These are phyloP conservation scores for Botrylloides violaceus DNA, from an alignment of 23 tunicate genomes.

Conservation along the genomic window DNA sequence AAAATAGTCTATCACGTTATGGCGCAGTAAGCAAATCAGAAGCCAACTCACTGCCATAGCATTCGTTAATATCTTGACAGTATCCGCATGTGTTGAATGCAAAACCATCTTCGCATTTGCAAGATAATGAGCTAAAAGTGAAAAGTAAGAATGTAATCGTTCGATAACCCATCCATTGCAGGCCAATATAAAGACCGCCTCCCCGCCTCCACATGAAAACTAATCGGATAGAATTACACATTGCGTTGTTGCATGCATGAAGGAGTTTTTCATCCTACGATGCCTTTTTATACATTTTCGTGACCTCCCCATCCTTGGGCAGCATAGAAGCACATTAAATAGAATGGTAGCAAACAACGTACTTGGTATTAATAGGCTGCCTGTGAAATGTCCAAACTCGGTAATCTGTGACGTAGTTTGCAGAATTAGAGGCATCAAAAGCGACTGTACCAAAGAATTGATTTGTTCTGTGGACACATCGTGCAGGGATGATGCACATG, in stretches of 20 bases:
- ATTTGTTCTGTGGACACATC: not conserved
- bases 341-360: too few relatives aligned
- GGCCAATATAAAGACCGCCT: not conserved
- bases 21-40: not conserved
- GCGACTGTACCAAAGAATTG: not conserved
- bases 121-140: not conserved
- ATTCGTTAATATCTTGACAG: not conserved
- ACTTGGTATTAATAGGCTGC: not conserved
- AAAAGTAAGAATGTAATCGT: too few relatives aligned
- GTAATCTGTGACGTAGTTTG: not conserved
- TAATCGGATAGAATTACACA: too few relatives aligned
- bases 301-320: too few relatives aligned
- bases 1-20: too few relatives aligned
- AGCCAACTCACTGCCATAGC: not conserved
- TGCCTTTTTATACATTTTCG: too few relatives aligned
- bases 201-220: not conserved
- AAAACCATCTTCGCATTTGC: conserved; percentile 1
- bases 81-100: not conserved
- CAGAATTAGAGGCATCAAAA: not conserved
- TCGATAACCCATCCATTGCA: too few relatives aligned
- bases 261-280: too few relatives aligned
- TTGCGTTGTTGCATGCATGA: too few relatives aligned
- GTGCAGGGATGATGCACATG: not conserved
- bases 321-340: too few relatives aligned
- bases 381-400: not conserved